Evolutionary conservation across 2,797 vertebrate species (phyloP).

Genomic region (Pangasius macronema): DNA sequence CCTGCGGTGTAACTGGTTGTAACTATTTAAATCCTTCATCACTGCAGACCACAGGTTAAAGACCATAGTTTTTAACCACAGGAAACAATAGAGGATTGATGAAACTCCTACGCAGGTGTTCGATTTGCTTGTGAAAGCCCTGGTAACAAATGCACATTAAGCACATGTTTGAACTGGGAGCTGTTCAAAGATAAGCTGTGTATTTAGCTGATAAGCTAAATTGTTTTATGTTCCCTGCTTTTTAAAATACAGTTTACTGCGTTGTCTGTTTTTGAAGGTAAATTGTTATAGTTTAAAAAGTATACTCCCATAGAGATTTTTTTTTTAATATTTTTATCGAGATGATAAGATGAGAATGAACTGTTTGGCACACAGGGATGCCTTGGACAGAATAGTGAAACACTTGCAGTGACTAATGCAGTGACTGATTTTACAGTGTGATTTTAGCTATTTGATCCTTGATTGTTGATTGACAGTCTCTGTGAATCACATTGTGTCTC

Average conservation of each 20-base stretch:
- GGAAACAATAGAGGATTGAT: conserved; percentile 39
- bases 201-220: conserved; percentile 41
- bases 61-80: conserved; percentile 33
- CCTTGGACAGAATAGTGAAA: background rate
- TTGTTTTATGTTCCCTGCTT: background rate
- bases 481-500: background rate
- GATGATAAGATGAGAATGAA: background rate
- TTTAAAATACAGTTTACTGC: background rate
- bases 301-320: background rate
- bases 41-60: conserved; percentile 33
- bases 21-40: conserved; percentile 36
- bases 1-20: conserved; percentile 41
- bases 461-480: conserved; percentile 6
- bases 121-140: conserved; percentile 18
- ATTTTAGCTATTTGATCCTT: background rate
- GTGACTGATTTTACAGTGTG: background rate
- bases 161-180: conserved; percentile 30
- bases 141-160: conserved; percentile 34
- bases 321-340: background rate
- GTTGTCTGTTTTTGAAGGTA: background rate
- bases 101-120: conserved; percentile 33
- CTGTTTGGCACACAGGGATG: background rate
- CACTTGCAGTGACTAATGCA: conserved; percentile 7
- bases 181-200: conserved; percentile 41
- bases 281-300: too few relatives aligned